Conservation (phyloP, 2,797 vertebrate species). For the Tamandua tetradactyla region DNA sequence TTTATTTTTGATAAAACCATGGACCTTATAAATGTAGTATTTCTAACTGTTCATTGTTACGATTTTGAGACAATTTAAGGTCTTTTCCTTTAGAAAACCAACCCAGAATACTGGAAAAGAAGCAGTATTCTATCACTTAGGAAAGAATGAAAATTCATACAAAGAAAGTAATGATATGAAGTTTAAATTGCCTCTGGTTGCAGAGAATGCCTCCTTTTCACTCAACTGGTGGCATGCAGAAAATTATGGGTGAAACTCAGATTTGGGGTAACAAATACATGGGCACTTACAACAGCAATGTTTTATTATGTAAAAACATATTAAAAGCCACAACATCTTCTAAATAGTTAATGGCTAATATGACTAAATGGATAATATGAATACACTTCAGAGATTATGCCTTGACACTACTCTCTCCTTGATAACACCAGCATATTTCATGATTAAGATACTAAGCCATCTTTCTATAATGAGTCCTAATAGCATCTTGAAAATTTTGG, state of each 20-base stretch:
- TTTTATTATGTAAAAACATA: conserved; percentile 27
- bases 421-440: conserved; percentile 56
- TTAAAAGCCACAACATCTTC: conserved; percentile 41
- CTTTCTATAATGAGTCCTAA: conserved; percentile 76
- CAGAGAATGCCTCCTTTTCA: not conserved
- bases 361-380: conserved; percentile 7
- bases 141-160: not conserved
- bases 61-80: not conserved
- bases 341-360: conserved; percentile 34
- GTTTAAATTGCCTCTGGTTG: not conserved
- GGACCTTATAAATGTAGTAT: not conserved
- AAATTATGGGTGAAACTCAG: conserved; percentile 44
- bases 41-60: not conserved
- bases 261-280: conserved; percentile 21
- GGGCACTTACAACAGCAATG: not conserved
- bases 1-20: not conserved
- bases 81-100: not conserved
- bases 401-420: conserved; percentile 28
- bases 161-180: not conserved
- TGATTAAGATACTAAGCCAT: conserved; percentile 68
- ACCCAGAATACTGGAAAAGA: not conserved
- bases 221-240: not conserved
- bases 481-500: conserved; percentile 67
- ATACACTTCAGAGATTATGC: conserved; percentile 54
- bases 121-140: not conserved